Conservation (phyloP, 2,888 invertebrate species). For the Marasmarcha lunaedactyla region DNA sequence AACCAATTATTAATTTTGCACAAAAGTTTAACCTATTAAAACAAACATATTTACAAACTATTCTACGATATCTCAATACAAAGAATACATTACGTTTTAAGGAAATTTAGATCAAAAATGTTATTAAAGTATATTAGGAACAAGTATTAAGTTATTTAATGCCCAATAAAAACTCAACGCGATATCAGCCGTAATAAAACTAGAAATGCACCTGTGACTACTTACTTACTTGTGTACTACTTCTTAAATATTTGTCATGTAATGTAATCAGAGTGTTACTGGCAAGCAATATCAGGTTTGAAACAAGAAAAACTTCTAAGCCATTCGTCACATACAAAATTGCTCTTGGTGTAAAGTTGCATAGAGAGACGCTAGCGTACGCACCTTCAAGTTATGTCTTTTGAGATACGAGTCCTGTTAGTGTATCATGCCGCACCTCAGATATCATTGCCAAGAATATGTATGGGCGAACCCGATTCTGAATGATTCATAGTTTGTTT, state of each 20-base stretch:
- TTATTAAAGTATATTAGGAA: constrained; percentile 28
- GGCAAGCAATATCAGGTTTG: constrained; percentile 11
- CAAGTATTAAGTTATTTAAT: constrained; percentile 23
- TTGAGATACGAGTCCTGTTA: not conserved
- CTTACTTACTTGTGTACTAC: no score
- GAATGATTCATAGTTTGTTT: constrained; percentile 9
- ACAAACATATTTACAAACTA: no score
- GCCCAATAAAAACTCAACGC: not conserved
- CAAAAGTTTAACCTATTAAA: no score
- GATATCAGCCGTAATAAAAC: constrained; percentile 1
- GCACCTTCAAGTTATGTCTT: constrained; percentile 1
- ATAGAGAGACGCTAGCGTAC: constrained; percentile 9
- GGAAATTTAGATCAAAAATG: no score
- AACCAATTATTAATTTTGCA: no score
- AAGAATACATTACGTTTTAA: no score
- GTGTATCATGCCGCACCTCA: no score
- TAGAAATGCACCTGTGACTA: constrained; percentile 10
- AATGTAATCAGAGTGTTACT: constrained; percentile 12
- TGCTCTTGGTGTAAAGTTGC: constrained; percentile 7
- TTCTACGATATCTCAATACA: no score
- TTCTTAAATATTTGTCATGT: constrained; percentile 18
- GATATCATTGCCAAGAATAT: not conserved
- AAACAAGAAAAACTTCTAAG: constrained; percentile 12
- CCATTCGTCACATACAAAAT: constrained; percentile 6
- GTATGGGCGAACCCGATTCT: no score